Base-by-base conservation (phyloP, 2,797 vertebrate species). In the Cetoscarus ocellatus region DNA sequence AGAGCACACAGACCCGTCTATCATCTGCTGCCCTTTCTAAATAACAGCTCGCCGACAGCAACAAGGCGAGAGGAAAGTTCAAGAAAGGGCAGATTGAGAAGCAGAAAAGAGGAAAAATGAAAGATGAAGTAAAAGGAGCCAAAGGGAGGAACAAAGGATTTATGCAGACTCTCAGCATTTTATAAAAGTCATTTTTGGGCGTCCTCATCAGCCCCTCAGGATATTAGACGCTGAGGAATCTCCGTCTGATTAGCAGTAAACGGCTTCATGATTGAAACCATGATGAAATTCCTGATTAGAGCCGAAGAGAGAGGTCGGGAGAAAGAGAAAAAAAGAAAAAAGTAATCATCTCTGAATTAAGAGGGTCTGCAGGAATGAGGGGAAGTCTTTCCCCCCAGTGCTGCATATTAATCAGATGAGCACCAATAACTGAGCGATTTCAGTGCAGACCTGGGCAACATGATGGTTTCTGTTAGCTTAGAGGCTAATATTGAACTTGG, bases 11-110 rank as follows among this genome's bases (percentile, higher is more conserved):
- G 48, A 66, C 59, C 73, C 67, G 79, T 45, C 82, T 74, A 73
- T 86, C 81, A 77, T 17, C 62, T 1, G 38, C 55, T 75, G 88
- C 75, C 83, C 84, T 89, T 85, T 76, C 45, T 34, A 36, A 61
- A 57, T 49, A 44, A 48, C 52, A 40, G 44, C 13, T 69, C n/a
- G 15, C 45, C n/a, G 57, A 48, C 71, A 68, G 50, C 45, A 19
- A 5, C 47, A 19, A 11, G 40, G 19, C 35, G 17, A 9, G 19
- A n/a, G 6, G 35, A 15, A 7, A 36, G 60, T 19, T 62, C 42
- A 18, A 53, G 57, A 12, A 3, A 35, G 11, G 50, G 55, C 12
- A 12, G 38, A 39, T 39, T 43, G 19, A 13, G 7, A 11, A 19
- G 11, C 18, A 17, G 42, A 19, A 36, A 58, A 36, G 51, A 17